Conservation (phyloP, 2,888 invertebrate genomes). For the Nomada goodeniana region DNA sequence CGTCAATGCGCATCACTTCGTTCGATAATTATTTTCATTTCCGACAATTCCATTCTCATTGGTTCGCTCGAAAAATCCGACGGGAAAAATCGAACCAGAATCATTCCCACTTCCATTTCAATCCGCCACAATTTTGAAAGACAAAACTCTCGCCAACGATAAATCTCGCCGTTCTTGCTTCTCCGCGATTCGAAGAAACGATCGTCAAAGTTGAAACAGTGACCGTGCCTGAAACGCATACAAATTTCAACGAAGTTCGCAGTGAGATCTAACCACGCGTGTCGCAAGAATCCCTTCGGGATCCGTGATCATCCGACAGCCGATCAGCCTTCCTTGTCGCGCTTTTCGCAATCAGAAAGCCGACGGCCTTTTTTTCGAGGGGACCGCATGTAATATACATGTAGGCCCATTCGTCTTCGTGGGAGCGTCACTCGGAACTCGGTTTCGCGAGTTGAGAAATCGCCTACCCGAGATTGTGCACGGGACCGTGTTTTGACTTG, state of each 20-base stretch:
- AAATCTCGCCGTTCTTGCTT: not conserved
- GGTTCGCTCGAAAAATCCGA: not conserved
- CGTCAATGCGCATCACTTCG: not conserved
- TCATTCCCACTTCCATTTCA: no score
- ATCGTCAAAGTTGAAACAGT: not conserved
- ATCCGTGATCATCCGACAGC: not conserved
- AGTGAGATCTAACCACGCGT: not conserved
- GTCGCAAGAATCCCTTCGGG: not conserved
- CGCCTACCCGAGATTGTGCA: slow-evolving; percentile 23
- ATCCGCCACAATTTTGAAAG: no score
- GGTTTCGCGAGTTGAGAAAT: slow-evolving; percentile 30
- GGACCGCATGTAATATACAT: not conserved
- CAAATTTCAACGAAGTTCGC: not conserved
- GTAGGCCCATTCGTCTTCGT: slow-evolving; percentile 41
- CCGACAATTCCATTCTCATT: not conserved
- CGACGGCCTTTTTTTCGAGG: not conserved
- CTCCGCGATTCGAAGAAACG: no score
- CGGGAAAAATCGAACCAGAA: not conserved
- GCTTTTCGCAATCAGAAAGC: not conserved
- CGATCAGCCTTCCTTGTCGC: slow-evolving; percentile 9
- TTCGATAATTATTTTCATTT: not conserved
- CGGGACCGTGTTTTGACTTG: slow-evolving; percentile 20
- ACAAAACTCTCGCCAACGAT: not conserved
- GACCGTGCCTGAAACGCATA: not conserved
- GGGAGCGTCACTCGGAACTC: slow-evolving; percentile 23